These are phyloP conservation scores for Tillus elongatus DNA, from an alignment of 2,888 invertebrate species.

Conservation along the genomic window DNA sequence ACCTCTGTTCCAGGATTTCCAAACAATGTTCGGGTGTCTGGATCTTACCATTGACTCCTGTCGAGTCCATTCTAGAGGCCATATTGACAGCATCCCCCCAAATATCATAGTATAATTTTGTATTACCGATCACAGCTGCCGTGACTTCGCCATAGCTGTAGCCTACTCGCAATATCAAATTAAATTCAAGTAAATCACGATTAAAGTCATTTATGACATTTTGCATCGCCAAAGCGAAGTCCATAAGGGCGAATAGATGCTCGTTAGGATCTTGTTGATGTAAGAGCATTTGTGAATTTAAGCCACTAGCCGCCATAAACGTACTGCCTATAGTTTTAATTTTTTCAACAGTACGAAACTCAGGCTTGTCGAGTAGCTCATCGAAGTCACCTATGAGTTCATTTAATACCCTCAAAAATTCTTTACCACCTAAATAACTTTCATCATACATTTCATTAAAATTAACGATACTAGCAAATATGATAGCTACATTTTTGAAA, in stretches of 20 bases:
- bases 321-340: conserved; percentile 96
- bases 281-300: conserved; percentile 71
- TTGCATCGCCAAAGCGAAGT: conserved; percentile 89
- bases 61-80: conserved; percentile 94
- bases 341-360: conserved; percentile 86
- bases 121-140: conserved; percentile 92
- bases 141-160: conserved; percentile 94
- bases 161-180: conserved; percentile 77
- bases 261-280: conserved; percentile 61
- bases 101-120: conserved; percentile 92
- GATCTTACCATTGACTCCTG: conserved; percentile 78
- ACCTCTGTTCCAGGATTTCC: conserved; percentile 58
- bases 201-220: conserved; percentile 80
- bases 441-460: conserved; percentile 98
- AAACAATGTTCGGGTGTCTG: conserved; percentile 74
- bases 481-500: conserved; percentile 83
- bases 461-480: conserved; percentile 94
- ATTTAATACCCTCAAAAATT: conserved; percentile 89
- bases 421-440: conserved; percentile 88
- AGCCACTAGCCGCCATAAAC: conserved; percentile 95
- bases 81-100: conserved; percentile 99
- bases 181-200: conserved; percentile 81
- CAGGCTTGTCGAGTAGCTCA: conserved; percentile 72
- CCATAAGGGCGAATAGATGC: conserved; percentile 80
- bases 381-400: conserved; percentile 95